Base-by-base conservation (phyloP, 2,888 invertebrate genomes). In the Notodonta ziczac region DNA sequence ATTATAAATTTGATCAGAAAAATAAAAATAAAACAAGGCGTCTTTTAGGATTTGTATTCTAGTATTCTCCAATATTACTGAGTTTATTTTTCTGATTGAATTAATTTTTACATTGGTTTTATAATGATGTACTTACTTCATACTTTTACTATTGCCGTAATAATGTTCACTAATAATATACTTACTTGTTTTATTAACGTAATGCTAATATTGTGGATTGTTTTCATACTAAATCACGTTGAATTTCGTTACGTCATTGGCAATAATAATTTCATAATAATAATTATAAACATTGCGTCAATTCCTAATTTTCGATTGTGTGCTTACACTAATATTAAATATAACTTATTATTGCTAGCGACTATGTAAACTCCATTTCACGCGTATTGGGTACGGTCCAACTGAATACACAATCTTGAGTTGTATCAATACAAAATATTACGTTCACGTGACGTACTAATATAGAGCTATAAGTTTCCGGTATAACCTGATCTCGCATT, bases 291-390 rank as follows among this genome's bases (percentile, higher is more conserved):
- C 8, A 14, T 39, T 55, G 55, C 55, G 40, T 40, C 55, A 40
- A 32, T 55, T 6, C 55, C 12, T 55, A 12, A 32, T 51, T 24
- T 53, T n/a, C 24, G n/a, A 16, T 40, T 55, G 40, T 55, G 14
- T 56, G 39, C 40, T 39, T 57, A 59, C 13, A 56, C 5, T 57
- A 59, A 51, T 56, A 42, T 32, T 60, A 57, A 69, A 46, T 14
- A 55, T 35, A 57, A 62, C 57, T 35, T 57, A 57, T 65, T 64
- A 58, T 66, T 74, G 74, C 72, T 65, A 64, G 66, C 60, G 65
- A 60, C 60, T 65, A 57, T 66, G 61, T 66, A 24, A 59, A 62
- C 32, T 59, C 53, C 55, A 62, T 72, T 72, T 63, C 59, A 66
- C 58, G 65, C 63, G 59, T 57, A 59, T 51, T 40, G 32, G 54